phyloP scores from a whole-genome alignment of 2,888 invertebrate genomes.

The Catocala fraxini region DNA sequence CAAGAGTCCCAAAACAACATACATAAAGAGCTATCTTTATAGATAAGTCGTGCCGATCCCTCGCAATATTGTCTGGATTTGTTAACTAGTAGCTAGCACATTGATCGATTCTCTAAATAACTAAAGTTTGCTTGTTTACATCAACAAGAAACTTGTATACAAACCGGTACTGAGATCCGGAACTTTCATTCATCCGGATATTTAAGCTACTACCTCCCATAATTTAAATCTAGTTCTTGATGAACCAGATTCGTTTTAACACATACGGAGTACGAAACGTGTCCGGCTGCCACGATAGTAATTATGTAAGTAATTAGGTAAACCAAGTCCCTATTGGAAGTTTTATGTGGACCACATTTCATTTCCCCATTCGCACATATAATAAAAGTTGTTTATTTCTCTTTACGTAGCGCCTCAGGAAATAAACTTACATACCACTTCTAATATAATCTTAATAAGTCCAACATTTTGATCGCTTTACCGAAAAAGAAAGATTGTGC shows the following conservation, averaged over 20 bases:
- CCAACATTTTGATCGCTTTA: too few relatives aligned
- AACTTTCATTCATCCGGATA: constrained; percentile 36
- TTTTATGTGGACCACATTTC: constrained; percentile 34
- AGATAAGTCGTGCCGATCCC: too few relatives aligned
- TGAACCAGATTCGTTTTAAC: constrained; percentile 16
- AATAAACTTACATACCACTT: constrained; percentile 30
- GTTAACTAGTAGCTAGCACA: not conserved
- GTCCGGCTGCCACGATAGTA: constrained; percentile 1
- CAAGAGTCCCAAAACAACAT: too few relatives aligned
- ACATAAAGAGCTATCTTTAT: too few relatives aligned
- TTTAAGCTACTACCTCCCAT: constrained; percentile 28
- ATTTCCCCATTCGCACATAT: constrained; percentile 30
- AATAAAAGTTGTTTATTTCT: constrained; percentile 14
- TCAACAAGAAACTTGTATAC: constrained; percentile 2
- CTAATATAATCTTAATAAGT: too few relatives aligned
- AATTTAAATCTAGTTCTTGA: constrained; percentile 21
- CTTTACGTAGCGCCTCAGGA: constrained; percentile 28
- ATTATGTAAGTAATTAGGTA: constrained; percentile 38
- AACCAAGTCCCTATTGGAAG: constrained; percentile 9
- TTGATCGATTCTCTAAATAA: not conserved
- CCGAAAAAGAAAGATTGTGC: too few relatives aligned
- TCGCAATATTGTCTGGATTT: too few relatives aligned
- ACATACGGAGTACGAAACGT: too few relatives aligned
- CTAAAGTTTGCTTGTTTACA: not conserved
- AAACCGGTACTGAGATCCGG: constrained; percentile 26